A percentile compares a stretch with the other conserved stretches of the same genome.
These are phyloP conservation scores for Phalacrocorax brasilianus DNA, from an alignment of 2,113 vertebrate genomes.

Conservation along the genomic window DNA sequence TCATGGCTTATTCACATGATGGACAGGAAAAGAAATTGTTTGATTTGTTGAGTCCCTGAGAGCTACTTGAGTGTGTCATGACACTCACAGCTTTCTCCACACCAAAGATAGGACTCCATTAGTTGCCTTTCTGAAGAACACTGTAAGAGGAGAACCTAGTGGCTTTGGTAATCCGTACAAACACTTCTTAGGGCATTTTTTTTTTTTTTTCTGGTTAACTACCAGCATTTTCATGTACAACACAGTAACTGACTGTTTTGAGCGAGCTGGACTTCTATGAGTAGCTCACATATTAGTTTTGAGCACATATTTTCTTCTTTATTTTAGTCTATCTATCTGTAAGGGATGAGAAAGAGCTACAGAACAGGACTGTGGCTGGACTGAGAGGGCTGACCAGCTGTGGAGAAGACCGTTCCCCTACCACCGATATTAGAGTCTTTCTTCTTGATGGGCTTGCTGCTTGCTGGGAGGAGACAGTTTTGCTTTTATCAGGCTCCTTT, in stretches of 20 bases:
- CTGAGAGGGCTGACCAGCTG: neutral
- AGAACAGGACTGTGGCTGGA: neutral
- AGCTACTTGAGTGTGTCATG: slow-evolving; percentile 26
- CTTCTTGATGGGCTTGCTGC: neutral
- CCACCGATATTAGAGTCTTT: neutral
- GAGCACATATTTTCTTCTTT: neutral
- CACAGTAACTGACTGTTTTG: neutral
- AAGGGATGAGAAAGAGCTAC: neutral
- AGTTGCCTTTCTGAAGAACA: slow-evolving; percentile 15
- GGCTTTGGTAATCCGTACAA: neutral
- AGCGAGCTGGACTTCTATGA: neutral
- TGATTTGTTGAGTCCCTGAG: slow-evolving; percentile 7
- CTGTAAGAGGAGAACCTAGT: neutral
- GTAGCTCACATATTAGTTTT: neutral
- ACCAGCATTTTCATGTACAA: neutral
- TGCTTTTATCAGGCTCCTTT: neutral
- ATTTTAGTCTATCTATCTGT: neutral
- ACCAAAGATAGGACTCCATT: neutral
- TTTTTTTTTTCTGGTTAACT: neutral
- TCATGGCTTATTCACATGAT: neutral
- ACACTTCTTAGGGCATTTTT: neutral
- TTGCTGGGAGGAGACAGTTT: neutral
- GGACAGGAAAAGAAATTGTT: slow-evolving; percentile 39
- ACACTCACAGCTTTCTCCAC: neutral
- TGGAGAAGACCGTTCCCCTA: neutral